Evolutionary conservation across 2,113 vertebrate genomes (phyloP).

Genomic region (Chaetura pelagica): DNA sequence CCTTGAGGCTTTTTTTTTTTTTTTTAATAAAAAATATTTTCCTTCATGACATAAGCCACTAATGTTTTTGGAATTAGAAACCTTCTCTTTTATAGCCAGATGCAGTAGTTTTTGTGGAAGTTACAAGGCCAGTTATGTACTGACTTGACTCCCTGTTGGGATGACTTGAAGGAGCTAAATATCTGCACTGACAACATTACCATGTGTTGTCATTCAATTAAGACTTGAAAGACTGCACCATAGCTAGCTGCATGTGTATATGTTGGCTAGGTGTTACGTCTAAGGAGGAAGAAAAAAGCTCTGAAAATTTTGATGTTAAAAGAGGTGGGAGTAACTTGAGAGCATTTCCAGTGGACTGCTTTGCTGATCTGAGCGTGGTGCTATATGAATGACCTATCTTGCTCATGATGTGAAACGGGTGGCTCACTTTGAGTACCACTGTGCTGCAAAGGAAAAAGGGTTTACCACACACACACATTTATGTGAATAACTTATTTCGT

Average conservation of each 20-base stretch:
- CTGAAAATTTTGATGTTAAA: not conserved
- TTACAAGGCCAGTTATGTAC: not conserved
- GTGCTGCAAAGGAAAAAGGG: not conserved
- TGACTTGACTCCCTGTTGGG: not conserved
- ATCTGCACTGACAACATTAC: not conserved
- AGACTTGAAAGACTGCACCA: not conserved
- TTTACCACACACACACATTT: not conserved
- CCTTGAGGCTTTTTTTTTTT: not conserved
- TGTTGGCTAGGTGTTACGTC: not conserved
- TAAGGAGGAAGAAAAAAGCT: not conserved
- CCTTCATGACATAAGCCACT: not conserved
- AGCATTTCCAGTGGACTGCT: not conserved
- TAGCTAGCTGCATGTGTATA: not conserved
- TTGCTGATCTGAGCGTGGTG: not conserved
- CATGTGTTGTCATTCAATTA: not conserved
- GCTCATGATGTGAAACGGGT: not conserved
- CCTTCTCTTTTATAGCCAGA: not conserved
- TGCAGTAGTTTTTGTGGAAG: not conserved
- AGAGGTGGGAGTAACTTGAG: not conserved
- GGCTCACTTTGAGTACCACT: not conserved
- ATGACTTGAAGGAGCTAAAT: not conserved
- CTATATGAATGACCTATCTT: not conserved
- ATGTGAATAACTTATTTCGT: not conserved
- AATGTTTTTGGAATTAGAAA: not conserved
- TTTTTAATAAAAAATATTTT: not conserved